A percentile compares a stretch with the other conserved stretches of the same genome.
phyloP scores from a whole-genome alignment of 1,140 invertebrate genomes.

The Zaprionus davidi region DNA sequence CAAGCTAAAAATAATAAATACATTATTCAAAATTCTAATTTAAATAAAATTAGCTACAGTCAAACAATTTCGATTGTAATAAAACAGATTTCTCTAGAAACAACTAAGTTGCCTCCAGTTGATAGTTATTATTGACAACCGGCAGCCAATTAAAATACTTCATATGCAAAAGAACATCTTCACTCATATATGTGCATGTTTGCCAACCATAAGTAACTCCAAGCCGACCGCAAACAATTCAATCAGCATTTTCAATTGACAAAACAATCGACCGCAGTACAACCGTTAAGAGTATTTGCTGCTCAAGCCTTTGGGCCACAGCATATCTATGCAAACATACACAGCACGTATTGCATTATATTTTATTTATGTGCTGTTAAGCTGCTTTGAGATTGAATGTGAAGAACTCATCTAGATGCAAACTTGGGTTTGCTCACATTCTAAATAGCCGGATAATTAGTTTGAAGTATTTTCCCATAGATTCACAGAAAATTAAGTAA shows the following conservation, averaged over 20 bases:
- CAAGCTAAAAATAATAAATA: neutral
- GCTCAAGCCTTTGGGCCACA: neutral
- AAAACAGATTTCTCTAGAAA: neutral
- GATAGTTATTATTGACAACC: neutral
- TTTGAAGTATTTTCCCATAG: neutral
- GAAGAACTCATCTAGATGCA: no score
- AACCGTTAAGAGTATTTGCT: conserved; percentile 11
- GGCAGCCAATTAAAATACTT: conserved; percentile 5
- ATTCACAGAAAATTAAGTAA: neutral
- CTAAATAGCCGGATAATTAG: neutral
- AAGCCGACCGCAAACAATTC: conserved; percentile 8
- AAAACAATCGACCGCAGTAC: conserved; percentile 10
- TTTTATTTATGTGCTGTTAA: conserved; percentile 4
- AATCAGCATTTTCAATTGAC: conserved; percentile 7
- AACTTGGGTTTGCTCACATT: neutral
- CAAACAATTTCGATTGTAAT: neutral
- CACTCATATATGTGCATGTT: neutral
- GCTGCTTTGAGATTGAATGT: neutral
- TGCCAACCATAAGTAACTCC: neutral
- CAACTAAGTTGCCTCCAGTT: neutral
- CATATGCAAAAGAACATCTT: neutral
- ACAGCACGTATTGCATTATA: neutral
- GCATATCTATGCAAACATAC: neutral
- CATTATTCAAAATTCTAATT: neutral
- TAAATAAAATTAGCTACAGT: neutral